phyloP scores from a whole-genome alignment of 2,888 invertebrate genomes.

The Lasioglossum figueresi region DNA sequence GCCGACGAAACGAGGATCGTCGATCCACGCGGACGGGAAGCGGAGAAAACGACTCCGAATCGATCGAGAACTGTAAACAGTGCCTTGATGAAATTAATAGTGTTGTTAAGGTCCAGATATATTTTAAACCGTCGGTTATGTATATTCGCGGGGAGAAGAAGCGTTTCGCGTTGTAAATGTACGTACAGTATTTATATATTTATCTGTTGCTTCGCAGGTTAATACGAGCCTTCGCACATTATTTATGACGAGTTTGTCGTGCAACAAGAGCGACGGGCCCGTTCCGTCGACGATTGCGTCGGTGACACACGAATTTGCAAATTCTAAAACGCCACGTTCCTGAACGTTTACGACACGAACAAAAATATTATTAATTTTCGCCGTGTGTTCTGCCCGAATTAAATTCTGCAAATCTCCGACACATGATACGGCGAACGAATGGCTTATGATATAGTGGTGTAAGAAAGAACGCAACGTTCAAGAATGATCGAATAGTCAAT shows the following conservation, averaged over 20 bases:
- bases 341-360: background rate
- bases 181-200: constrained; percentile 70
- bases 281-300: constrained; percentile 44
- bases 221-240: constrained; percentile 66
- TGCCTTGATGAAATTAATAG: constrained; percentile 69
- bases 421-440: background rate
- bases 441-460: background rate
- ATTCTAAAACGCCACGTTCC: background rate
- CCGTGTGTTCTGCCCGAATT: background rate
- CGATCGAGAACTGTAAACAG: constrained; percentile 69
- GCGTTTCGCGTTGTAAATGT: constrained; percentile 50
- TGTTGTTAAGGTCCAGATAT: constrained; percentile 66
- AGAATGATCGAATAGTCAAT: background rate
- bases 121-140: constrained; percentile 66
- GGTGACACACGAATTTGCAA: background rate
- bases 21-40: background rate
- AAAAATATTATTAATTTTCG: background rate
- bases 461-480: background rate
- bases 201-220: constrained; percentile 64
- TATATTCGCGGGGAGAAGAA: constrained; percentile 49
- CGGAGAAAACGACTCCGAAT: background rate
- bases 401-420: background rate
- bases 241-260: constrained; percentile 62
- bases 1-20: background rate
- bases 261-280: constrained; percentile 32